Evolutionary conservation across 2,888 invertebrate genomes (phyloP), one percentile per base, ranked within the genome.

Genomic region (Nyleta sp.): DNA sequence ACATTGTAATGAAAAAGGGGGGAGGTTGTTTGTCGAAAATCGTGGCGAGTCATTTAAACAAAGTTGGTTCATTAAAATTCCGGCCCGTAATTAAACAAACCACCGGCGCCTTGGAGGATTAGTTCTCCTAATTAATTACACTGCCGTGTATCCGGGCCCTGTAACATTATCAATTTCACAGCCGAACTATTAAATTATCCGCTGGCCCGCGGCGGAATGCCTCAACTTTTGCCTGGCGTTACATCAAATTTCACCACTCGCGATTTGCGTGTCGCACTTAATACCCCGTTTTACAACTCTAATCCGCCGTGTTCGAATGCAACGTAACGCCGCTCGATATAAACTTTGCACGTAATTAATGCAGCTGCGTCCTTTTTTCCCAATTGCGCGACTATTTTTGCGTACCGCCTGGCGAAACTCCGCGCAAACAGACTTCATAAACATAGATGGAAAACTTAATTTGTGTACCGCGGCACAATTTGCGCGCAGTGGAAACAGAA

Each of bases 361-460:
- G 24, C 5, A n/a, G n/a, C 13, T 6, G 22, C 15, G n/a, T n/a
- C n/a, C n/a, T 20, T 38, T 60, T 46, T 35, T 62, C 13, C 15
- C 22, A 7, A 48, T 48, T 48, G 33, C 48, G 46, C 18, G 22
- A 35, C 22, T 62, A 35, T 46, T 62, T 62, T 62, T 24, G 33
- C 24, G 62, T 46, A 7, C 11, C 24, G 13, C 20, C 46, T 33
- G 33, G 46, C 20, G 42, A 11, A 60, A 33, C 28, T 24, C 10
- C 11, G 17, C 13, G 31, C 60, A 20, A 46, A 62, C 35, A 38
- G 20, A 48, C 62, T 33, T 35, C 48, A 48, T 60, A 60, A 60
- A 60, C 46, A 46, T 20, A 11, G 35, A 31, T 35, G 38, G 48
- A 17, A 62, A 62, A 62, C 62, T 48, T 62, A 48, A 62, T 62